Evolutionary conservation across 1,140 invertebrate species (phyloP), one percentile per base, ranked within the genome.

Genomic region (Hypothenemus hampei): DNA sequence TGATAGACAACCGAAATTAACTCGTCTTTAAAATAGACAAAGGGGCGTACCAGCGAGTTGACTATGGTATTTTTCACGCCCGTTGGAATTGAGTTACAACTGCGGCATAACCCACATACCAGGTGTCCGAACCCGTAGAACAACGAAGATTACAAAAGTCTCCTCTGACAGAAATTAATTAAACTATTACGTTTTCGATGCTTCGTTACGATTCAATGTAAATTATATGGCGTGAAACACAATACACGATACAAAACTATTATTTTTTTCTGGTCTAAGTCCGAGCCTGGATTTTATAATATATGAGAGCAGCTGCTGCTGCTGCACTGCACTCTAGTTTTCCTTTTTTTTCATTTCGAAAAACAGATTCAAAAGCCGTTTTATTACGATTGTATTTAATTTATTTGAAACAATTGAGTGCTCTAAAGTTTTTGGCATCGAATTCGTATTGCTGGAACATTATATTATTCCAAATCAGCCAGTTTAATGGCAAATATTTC

Each of bases 1-100:
- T 45, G 43, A 45, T 45, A 45, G 43, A 45, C 43, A 45, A 45
- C 43, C 43, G 24, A 45, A 45, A 45, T 45, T 45, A 45, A 45
- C 23, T 45, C 16, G 43, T 45, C 43, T 45, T 45, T 29, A 29
- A 45, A 45, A 45, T 45, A 45, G 43, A 45, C 43, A 45, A 45
- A 45, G 43, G 43, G 43, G 43, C 43, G 43, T 45, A 45, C 23
- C 43, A 16, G 24, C 43, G 23, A n/a, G n/a, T n/a, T n/a, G n/a
- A 29, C 24, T 29, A 7, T 24, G 43, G 24, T 45, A 45, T 45
- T 45, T 45, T 45, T 45, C 43, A 45, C 43, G 43, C 24, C 23
- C 22, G 43, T 45, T 45, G 6, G 43, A 45, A 45, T 45, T 45
- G 43, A 45, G 23, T 29, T 45, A 45, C 19, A 45, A 26, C 24